Evolutionary conservation across 2,888 invertebrate genomes (phyloP), one percentile per base, ranked within the genome.

Genomic region (Pollenia angustigena): DNA sequence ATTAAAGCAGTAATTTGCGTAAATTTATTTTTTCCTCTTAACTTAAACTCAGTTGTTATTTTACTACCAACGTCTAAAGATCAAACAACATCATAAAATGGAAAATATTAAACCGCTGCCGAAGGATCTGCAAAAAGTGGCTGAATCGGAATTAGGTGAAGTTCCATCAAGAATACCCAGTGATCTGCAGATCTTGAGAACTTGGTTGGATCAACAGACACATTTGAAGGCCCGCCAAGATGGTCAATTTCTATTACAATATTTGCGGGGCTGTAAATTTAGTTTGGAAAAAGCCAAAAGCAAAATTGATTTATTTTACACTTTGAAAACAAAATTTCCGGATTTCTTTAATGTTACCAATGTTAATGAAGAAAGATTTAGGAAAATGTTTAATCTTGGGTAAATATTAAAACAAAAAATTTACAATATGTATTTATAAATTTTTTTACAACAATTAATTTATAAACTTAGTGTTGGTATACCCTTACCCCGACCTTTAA

Each of bases 241-340:
- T 69, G 94, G 94, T 88, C 94, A 94, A 89, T 94, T 94, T 89
- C 88, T 95, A 32, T 88, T 94, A 8, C 90, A 93, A 10, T 95
- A 94, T 89, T 90, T 95, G 54, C 92, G 95, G 32, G 94, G 94
- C 44, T 94, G 94, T 88, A 95, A 95, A 89, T 94, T 93, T 90
- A 94, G 94, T 87, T 89, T 95, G 88, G 94, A 95, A 87, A 92
- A 93, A 52, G 93, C 94, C 12, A 95, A 95, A 89, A 91, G 93
- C 76, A 95, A 95, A 89, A 85, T 95, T n/a, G 95, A 95, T 80
- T 94, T 94, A 90, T 95, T 94, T 89, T 95, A 95, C 89, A 94
- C 95, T 0, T 69, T 92, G 72, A 94, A 94, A 89, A 93, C 94
- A 0, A 91, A 94, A 62, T 92, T 94, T 14, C 95, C 95, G 0